Evolutionary conservation across 2,888 invertebrate genomes (phyloP), one percentile per base, ranked within the genome.

Genomic region (Lobophora halterata): DNA sequence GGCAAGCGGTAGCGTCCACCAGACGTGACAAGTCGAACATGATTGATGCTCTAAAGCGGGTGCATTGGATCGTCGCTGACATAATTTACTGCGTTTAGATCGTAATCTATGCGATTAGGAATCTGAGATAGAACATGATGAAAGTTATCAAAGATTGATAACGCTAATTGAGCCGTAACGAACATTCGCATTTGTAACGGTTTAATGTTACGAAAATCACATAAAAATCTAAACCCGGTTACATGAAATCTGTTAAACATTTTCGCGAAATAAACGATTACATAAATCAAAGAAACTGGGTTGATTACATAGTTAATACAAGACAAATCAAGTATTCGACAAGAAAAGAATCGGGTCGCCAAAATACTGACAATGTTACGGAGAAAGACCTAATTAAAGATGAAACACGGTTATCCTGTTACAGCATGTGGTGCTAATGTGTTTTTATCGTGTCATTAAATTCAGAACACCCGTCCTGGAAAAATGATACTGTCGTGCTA

Each of bases 391-490:
- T 57, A 66, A 76, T 74, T 75, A 65, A 37, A 44, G 25, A 53
- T 27, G 49, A 56, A 77, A 80, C 75, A 74, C 79, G 83, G 85
- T 82, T 73, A 77, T 68, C 65, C 59, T 59, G 56, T 62, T 61
- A 57, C 60, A 49, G 47, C 32, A 24, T 21, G 30, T 27, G 38
- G 51, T 39, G 44, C 30, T 50, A 52, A 54, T 55, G 43, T 35
- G 25, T 44, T 45, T 45, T 46, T 43, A 40, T 36, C 25, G 16
- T 30, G 23, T 27, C 41, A 42, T 46, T 19, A 48, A 47, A 55
- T 38, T 19, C 40, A 42, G 52, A 41, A 43, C 47, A 47, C 32
- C 28, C 7, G 19, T 38, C 32, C 31, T 18, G 24, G 45, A 31
- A 52, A 49, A 17, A 23, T 20, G 34, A 52, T 21, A 42, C 36